These are phyloP conservation scores for Lerista edwardsae DNA, from an alignment of 2,797 vertebrate genomes.

Conservation along the genomic window DNA sequence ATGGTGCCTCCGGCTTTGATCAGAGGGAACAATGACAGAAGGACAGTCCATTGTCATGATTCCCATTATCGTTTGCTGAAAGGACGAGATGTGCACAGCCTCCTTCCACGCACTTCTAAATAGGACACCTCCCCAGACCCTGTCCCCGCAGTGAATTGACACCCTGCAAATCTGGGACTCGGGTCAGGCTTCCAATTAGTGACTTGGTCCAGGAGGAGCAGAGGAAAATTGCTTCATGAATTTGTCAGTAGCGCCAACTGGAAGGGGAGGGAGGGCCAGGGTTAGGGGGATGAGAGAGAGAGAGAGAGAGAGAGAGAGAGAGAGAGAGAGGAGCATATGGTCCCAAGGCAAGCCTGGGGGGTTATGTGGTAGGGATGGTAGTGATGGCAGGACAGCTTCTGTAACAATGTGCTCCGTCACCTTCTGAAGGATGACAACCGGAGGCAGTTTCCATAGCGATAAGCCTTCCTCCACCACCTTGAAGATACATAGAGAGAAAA, in stretches of 20 bases:
- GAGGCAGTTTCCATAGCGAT: slow-evolving; percentile 31
- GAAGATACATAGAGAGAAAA: slow-evolving; percentile 7
- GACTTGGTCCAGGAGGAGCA: slow-evolving; percentile 21
- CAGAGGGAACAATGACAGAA: not conserved
- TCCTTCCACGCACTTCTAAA: not conserved
- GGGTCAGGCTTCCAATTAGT: slow-evolving; percentile 36
- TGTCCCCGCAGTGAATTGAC: slow-evolving; percentile 6
- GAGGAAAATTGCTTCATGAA: slow-evolving; percentile 25
- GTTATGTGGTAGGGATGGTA: not conserved
- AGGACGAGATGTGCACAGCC: not conserved
- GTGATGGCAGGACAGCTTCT: not conserved
- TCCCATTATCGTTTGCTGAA: not conserved
- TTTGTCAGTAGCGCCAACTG: not conserved
- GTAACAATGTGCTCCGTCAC: slow-evolving; percentile 1
- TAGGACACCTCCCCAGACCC: slow-evolving; percentile 28
- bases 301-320: not conserved
- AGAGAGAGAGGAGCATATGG: not conserved
- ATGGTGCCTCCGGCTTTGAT: not conserved
- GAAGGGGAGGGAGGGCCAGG: too few species aligned
- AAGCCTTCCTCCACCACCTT: slow-evolving; percentile 29
- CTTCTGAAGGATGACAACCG: slow-evolving; percentile 21
- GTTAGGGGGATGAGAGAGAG: not conserved
- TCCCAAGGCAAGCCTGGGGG: not conserved
- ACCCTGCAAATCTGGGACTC: slow-evolving; percentile 20
- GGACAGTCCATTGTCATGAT: not conserved